phyloP scores from a whole-genome alignment of 1,140 invertebrate species.

The Euura lappo region DNA sequence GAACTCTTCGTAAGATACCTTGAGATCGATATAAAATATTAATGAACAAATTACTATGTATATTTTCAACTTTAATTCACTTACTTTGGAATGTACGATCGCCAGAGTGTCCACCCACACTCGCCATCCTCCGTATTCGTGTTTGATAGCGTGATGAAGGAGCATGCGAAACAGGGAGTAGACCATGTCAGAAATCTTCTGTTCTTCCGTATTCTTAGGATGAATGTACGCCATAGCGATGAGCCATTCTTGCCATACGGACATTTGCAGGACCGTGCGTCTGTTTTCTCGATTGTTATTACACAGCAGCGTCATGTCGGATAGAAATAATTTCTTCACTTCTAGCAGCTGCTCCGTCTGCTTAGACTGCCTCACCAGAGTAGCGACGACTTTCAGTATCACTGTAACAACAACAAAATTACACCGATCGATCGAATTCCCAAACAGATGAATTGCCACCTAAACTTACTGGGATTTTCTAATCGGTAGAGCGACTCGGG shows the following conservation, averaged over 20 bases:
- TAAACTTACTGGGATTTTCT: slow-evolving; percentile 93
- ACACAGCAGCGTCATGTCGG: slow-evolving; percentile 96
- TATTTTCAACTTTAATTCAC: slow-evolving; percentile 17
- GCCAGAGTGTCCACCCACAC: slow-evolving; percentile 99
- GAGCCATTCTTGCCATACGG: slow-evolving; percentile 99
- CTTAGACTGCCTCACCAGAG: slow-evolving; percentile 94
- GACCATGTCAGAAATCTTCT: slow-evolving; percentile 98
- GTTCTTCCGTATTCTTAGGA: slow-evolving; percentile 92
- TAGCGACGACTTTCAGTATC: slow-evolving; percentile 98
- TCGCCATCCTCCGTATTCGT: slow-evolving; percentile 99
- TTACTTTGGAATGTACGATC: slow-evolving; percentile 98
- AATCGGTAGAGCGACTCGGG: slow-evolving; percentile 93
- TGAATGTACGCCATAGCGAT: slow-evolving; percentile 99
- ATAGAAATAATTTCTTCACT: slow-evolving; percentile 96
- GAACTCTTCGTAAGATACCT: slow-evolving; percentile 96
- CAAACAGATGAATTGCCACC: not conserved
- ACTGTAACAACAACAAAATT: slow-evolving; percentile 67
- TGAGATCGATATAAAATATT: slow-evolving; percentile 43
- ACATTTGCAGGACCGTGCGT: slow-evolving; percentile 98
- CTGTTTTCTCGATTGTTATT: slow-evolving; percentile 98
- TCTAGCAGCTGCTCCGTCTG: slow-evolving; percentile 89
- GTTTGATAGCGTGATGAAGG: slow-evolving; percentile 98
- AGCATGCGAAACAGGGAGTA: slow-evolving; percentile 97
- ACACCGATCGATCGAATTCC: slow-evolving; percentile 14
- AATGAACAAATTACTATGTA: slow-evolving; percentile 12